These are phyloP conservation scores for Stichopus chloronotus DNA, from an alignment of 35 echinoderm and acorn worm genomes.

Conservation along the genomic window DNA sequence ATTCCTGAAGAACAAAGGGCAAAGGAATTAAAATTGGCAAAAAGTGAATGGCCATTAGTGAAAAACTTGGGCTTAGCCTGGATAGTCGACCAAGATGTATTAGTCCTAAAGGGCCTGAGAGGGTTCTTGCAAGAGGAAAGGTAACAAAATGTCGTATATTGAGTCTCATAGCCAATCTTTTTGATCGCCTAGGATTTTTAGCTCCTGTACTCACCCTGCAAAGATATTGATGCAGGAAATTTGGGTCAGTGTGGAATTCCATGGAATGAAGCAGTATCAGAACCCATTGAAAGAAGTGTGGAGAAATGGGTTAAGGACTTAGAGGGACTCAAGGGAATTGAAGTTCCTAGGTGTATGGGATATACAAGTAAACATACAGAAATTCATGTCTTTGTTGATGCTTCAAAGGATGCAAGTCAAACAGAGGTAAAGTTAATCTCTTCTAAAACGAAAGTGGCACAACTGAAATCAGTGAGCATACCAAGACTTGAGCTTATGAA, in stretches of 20 bases:
- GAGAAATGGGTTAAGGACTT: constrained; percentile 13
- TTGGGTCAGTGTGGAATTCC: constrained; percentile 21
- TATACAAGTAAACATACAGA: background rate
- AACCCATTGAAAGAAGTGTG: background rate
- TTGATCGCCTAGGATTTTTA: constrained; percentile 32
- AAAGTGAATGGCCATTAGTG: constrained; percentile 45
- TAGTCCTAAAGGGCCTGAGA: background rate
- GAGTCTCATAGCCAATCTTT: background rate
- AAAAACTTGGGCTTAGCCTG: constrained; percentile 50
- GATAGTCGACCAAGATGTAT: constrained; percentile 53
- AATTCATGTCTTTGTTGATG: constrained; percentile 53
- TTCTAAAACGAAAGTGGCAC: constrained; percentile 52
- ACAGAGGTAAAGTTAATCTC: background rate
- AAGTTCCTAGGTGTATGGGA: constrained; percentile 38
- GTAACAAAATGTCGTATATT: constrained; percentile 40
- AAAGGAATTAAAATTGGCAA: background rate
- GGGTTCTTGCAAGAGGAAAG: background rate
- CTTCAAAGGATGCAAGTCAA: constrained; percentile 38
- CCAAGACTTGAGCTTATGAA: constrained; percentile 55
- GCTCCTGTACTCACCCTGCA: background rate
- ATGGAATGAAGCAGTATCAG: constrained; percentile 36
- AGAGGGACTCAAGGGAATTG: background rate
- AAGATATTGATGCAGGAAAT: constrained; percentile 42
- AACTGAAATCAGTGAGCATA: constrained; percentile 46
- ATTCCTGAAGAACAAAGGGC: constrained; percentile 54